phyloP scores from a whole-genome alignment of 2,797 vertebrate genomes.

The Synanceia verrucosa region DNA sequence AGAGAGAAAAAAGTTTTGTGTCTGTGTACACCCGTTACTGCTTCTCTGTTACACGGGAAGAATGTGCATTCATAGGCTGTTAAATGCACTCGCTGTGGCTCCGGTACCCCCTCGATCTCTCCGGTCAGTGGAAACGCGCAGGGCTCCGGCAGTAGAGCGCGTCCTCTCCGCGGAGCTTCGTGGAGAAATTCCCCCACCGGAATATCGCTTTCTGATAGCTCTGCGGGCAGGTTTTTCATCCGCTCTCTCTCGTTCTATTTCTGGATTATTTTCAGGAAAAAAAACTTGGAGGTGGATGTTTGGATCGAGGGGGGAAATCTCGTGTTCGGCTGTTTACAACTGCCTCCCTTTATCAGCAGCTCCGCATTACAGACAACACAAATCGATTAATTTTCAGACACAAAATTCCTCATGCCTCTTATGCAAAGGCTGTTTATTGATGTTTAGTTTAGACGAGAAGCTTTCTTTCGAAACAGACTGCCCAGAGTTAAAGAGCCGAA shows the following conservation, averaged over 20 bases:
- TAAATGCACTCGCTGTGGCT: conserved; percentile 65
- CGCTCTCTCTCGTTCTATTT: conserved; percentile 85
- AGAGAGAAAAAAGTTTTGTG: conserved; percentile 73
- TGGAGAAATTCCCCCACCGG: conserved; percentile 53
- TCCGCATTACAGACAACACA: conserved; percentile 61
- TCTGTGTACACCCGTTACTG: conserved; percentile 6
- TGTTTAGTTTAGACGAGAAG: conserved; percentile 23
- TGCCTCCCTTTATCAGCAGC: conserved; percentile 84
- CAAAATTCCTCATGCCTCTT: neutral
- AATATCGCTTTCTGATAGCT: conserved; percentile 53
- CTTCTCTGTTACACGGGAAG: conserved; percentile 24
- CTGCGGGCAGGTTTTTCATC: conserved; percentile 80
- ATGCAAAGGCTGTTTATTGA: conserved; percentile 25
- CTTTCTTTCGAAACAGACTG: conserved; percentile 34
- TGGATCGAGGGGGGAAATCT: conserved; percentile 89
- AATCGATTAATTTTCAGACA: conserved; percentile 39
- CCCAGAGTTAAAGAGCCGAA: conserved; percentile 29
- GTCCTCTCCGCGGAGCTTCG: conserved; percentile 65
- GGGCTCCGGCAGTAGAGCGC: conserved; percentile 70
- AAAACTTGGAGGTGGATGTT: conserved; percentile 91
- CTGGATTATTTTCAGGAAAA: conserved; percentile 89
- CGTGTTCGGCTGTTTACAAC: conserved; percentile 95
- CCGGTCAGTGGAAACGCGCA: conserved; percentile 72
- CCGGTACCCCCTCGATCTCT: conserved; percentile 68
- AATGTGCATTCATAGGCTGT: conserved; percentile 36